Base-by-base conservation (phyloP, 2,797 vertebrate genomes). In the Sebastes jordani region DNA sequence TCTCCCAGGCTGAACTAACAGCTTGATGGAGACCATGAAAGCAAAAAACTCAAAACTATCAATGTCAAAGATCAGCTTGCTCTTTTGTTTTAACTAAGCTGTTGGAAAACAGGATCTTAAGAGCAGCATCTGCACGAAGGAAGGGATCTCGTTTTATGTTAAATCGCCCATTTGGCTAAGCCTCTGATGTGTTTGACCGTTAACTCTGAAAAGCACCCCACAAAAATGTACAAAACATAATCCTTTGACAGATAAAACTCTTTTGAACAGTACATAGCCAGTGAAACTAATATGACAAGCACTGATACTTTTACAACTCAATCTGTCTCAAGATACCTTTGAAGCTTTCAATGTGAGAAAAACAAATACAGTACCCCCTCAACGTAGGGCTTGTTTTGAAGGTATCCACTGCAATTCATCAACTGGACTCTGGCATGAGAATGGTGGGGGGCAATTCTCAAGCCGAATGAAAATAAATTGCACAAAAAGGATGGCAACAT, bases 31-130 rank as follows among this genome's bases (percentile, higher is more conserved):
- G 70, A 81, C 74, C n/a, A 29, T 70, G 46, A 78, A 85, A 71
- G 87, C 83, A 88, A 89, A 83, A 80, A 61, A n/a, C 62, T 59
- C 46, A 71, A 69, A 83, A 67, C 76, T 42, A 73, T 81, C 67
- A 10, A 58, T 81, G 87, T 87, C 84, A 85, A 88, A 94, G 94
- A 90, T 94, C 88, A 80, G 32, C 74, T 46, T 6, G 76, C 49
- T 27, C 84, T 88, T 93, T 94, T 93, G 91, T 95, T 92, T 92
- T 81, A 83, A 78, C 81, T 77, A 87, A 84, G 88, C 86, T 78
- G 81, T 67, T 71, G 81, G 79, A 92, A 88, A 94, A 90, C 78
- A 82, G 64, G 80, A 91, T 91, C 80, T 82, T 61, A 77, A 42
- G 74, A 75, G 46, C 70, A 32, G 83, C 83, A 83, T 87, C 84